Evolutionary conservation across 2,113 vertebrate species (phyloP), one percentile per base, ranked within the genome.

Genomic region (Pterocles gutturalis): DNA sequence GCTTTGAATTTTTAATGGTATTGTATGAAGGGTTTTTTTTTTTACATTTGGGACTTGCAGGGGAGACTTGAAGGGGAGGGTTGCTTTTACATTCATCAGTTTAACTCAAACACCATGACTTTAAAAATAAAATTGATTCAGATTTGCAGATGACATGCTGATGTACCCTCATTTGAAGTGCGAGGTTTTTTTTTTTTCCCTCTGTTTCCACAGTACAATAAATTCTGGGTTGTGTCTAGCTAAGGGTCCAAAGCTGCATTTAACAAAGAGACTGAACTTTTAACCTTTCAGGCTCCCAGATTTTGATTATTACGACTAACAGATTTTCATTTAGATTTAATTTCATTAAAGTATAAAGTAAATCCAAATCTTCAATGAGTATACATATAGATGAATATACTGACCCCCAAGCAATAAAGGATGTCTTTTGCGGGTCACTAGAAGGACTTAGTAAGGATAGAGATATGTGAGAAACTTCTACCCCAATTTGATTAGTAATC

Each of bases 201-300:
- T 67, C 2, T 67, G 73, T 96, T 97, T 96, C 54, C 80, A 69
- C 24, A 70, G 38, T 54, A 96, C 93, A 89, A 84, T 92, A 97
- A 94, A 96, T 96, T 96, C 81, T 91, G 43, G 14, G 5, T 57
- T 90, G 48, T 83, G 57, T 83, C 79, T 94, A 75, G 43, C 41
- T 82, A 43, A 4, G 11, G 28, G 60, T 94, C 92, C 66, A 93
- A 90, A 41, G 66, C 36, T 91, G 64, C 22, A 2, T 94, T 96
- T 97, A 96, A 96, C 81, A 86, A 97, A 87, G 81, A 57, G 89
- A 31, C 22, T 96, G 93, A 97, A 98, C 93, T 97, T 96, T 95
- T 95, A 96, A 95, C 71, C 91, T 95, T 95, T 91, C 43, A 11
- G 45, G 17, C n/a, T 92, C 89, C 46, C 88, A 86, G 29, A 87